phyloP scores from a whole-genome alignment of 1,140 invertebrate genomes.

The Zaprionus capensis region DNA sequence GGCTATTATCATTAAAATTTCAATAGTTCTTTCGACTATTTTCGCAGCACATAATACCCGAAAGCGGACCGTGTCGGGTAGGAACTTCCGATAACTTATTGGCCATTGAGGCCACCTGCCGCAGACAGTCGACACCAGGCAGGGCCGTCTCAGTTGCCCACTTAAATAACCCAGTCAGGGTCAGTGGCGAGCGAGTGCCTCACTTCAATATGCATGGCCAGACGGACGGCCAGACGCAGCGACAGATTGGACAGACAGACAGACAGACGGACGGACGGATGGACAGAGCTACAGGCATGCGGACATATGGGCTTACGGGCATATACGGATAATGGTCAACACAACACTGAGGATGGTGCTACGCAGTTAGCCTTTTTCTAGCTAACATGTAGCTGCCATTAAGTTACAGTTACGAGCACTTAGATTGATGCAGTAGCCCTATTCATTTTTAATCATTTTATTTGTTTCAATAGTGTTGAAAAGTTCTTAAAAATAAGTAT shows the following conservation, averaged over 20 bases:
- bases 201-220: conserved; percentile 32
- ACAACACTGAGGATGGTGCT: background rate
- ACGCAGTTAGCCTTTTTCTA: background rate
- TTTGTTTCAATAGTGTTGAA: background rate
- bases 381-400: background rate
- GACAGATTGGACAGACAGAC: background rate
- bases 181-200: conserved; percentile 10
- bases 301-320: conserved; percentile 8
- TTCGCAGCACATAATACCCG: conserved; percentile 65
- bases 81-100: conserved; percentile 63
- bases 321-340: background rate
- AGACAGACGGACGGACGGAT: background rate
- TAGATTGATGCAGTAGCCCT: no score
- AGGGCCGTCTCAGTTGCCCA: conserved; percentile 29
- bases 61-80: background rate
- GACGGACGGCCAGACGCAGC: background rate
- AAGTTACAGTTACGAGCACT: background rate
- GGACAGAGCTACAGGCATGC: background rate
- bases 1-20: conserved; percentile 77
- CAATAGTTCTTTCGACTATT: conserved; percentile 64
- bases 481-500: background rate
- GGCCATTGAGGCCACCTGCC: conserved; percentile 76
- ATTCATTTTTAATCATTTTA: background rate
- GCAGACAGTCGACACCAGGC: conserved; percentile 11
- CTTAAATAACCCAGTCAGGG: conserved; percentile 48